A percentile compares a stretch with the other conserved stretches of the same genome.
phyloP scores from a whole-genome alignment of 2,797 vertebrate species.

The Typhlichthys subterraneus region DNA sequence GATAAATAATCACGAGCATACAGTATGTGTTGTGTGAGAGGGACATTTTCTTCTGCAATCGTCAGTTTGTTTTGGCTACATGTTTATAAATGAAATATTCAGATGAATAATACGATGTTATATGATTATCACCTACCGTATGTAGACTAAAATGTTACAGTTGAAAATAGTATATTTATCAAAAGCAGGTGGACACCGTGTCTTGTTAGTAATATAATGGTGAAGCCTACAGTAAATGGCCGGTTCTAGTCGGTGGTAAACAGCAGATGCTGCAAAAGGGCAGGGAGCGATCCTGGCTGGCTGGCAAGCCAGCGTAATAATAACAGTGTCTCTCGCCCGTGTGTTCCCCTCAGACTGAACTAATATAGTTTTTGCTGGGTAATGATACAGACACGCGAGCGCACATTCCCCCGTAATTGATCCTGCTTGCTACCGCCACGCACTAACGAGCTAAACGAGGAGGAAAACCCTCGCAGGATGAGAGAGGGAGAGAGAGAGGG shows the following conservation, averaged over 20 bases:
- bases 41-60: too few species aligned
- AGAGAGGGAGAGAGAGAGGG: slow-evolving; percentile 29
- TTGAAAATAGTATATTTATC: too few species aligned
- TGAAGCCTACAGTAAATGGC: slow-evolving; percentile 30
- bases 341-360: slow-evolving; percentile 73
- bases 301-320: slow-evolving; percentile 45
- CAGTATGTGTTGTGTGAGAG: too few species aligned
- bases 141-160: too few species aligned
- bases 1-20: too few species aligned
- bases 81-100: too few species aligned
- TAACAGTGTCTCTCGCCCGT: slow-evolving; percentile 57
- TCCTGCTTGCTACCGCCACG: slow-evolving; percentile 72
- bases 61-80: too few species aligned
- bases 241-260: slow-evolving; percentile 53
- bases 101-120: too few species aligned
- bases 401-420: slow-evolving; percentile 78
- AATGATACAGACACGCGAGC: slow-evolving; percentile 72
- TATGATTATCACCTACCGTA: too few species aligned
- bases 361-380: slow-evolving; percentile 77
- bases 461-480: slow-evolving; percentile 69
- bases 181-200: slow-evolving; percentile 24
- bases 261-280: slow-evolving; percentile 50
- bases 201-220: slow-evolving; percentile 42
- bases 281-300: slow-evolving; percentile 42
- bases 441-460: slow-evolving; percentile 76